These are phyloP conservation scores for Cryptus viduatorius DNA, from an alignment of 2,888 invertebrate species.

Conservation along the genomic window DNA sequence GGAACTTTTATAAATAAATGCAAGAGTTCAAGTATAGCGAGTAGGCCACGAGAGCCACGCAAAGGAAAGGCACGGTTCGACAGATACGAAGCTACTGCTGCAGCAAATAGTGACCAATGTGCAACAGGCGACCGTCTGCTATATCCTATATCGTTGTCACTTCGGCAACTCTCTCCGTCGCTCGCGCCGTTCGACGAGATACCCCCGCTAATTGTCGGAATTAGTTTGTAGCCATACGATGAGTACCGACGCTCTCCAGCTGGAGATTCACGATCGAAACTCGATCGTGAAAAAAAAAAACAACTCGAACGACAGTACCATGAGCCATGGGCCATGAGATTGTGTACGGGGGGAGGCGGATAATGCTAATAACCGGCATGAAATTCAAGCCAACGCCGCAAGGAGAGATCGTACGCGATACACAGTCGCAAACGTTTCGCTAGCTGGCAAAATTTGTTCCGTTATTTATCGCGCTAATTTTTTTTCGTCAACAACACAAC, in stretches of 20 bases:
- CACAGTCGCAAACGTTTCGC: too few relatives aligned
- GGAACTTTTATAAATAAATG: constrained; percentile 41
- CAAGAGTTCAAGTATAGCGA: constrained; percentile 13
- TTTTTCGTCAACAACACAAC: background rate
- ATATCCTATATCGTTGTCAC: constrained; percentile 11
- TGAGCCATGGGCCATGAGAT: background rate
- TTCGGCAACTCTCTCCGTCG: constrained; percentile 12
- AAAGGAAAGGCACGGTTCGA: constrained; percentile 33
- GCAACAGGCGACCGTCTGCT: constrained; percentile 51
- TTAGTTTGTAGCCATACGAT: constrained; percentile 26
- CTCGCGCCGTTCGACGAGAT: constrained; percentile 5
- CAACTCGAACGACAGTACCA: background rate
- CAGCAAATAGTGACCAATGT: constrained; percentile 57
- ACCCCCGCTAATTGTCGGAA: constrained; percentile 15
- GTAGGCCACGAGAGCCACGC: background rate
- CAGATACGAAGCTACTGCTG: constrained; percentile 42
- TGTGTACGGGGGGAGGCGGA: background rate
- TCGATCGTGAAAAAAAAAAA: background rate
- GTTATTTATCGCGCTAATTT: background rate
- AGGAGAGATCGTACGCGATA: too few relatives aligned
- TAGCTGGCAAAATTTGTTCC: too few relatives aligned
- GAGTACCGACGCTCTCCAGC: background rate
- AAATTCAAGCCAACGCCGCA: constrained; percentile 1
- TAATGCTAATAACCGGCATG: constrained; percentile 11
- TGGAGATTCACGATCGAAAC: background rate